Conservation (phyloP, 2,888 invertebrate genomes). For the Physocephala rufipes region DNA sequence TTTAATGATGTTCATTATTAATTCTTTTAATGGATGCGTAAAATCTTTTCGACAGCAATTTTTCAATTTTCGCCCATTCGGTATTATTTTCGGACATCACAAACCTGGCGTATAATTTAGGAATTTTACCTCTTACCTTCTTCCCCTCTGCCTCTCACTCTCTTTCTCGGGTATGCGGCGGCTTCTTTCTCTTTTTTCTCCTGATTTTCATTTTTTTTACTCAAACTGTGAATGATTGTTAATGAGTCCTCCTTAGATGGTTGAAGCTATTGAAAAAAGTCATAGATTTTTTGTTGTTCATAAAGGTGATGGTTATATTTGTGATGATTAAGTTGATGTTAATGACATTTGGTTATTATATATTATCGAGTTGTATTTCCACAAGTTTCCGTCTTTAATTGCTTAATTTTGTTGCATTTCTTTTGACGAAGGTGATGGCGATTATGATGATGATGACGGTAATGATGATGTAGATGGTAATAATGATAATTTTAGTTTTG, state of each 20-base stretch:
- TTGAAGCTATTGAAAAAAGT: neutral
- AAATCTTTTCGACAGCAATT: slow-evolving; percentile 44
- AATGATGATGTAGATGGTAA: too few relatives aligned
- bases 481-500: too few relatives aligned
- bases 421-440: too few relatives aligned
- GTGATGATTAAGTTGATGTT: neutral
- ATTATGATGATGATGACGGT: too few relatives aligned
- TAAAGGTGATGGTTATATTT: neutral
- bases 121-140: neutral
- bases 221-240: slow-evolving; percentile 6
- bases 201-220: neutral
- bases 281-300: slow-evolving; percentile 9
- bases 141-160: neutral
- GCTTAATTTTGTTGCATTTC: slow-evolving; percentile 18
- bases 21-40: slow-evolving; percentile 37
- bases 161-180: too few relatives aligned
- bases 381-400: slow-evolving; percentile 18
- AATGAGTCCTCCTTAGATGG: slow-evolving; percentile 8
- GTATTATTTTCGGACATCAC: slow-evolving; percentile 31
- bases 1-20: slow-evolving; percentile 32
- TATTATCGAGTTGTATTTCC: too few relatives aligned
- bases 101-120: slow-evolving; percentile 28
- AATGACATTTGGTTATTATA: neutral
- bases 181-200: too few relatives aligned
- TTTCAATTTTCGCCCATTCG: slow-evolving; percentile 41